Conservation (phyloP, 2,113 vertebrate species). For the Rhabdornis inornatus region DNA sequence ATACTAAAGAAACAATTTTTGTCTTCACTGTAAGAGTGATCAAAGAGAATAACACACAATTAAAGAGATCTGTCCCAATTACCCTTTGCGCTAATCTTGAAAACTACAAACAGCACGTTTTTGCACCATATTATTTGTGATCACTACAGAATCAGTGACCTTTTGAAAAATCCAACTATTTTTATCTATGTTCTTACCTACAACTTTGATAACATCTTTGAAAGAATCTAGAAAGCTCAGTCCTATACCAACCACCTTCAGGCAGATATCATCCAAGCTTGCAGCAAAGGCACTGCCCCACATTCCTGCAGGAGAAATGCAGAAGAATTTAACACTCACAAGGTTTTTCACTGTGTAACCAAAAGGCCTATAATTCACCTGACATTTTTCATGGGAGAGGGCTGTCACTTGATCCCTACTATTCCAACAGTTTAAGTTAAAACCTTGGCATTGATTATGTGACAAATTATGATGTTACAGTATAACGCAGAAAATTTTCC, state of each 20-base stretch:
- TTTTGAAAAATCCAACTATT: not conserved
- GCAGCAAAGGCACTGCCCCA: slow-evolving; percentile 82
- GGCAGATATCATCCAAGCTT: slow-evolving; percentile 77
- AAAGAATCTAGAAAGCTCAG: slow-evolving; percentile 64
- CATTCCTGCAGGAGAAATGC: slow-evolving; percentile 57
- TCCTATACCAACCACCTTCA: slow-evolving; percentile 57
- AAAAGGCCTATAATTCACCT: not conserved
- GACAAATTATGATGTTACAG: not conserved
- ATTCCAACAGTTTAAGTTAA: not conserved
- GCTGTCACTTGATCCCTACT: not conserved
- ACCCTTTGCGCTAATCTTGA: not conserved
- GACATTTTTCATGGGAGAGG: not conserved
- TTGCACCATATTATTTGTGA: not conserved
- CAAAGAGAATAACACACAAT: not conserved
- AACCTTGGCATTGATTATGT: not conserved
- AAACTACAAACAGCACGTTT: not conserved
- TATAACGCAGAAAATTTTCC: not conserved
- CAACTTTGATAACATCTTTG: slow-evolving; percentile 58
- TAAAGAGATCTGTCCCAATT: not conserved
- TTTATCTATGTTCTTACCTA: slow-evolving; percentile 54
- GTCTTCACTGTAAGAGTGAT: not conserved
- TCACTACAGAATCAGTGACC: not conserved
- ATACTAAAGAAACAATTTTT: not conserved
- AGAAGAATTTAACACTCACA: not conserved
- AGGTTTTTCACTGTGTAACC: not conserved